Evolutionary conservation across 2,113 vertebrate species (phyloP), one percentile per base, ranked within the genome.

Genomic region (Urocynchramus pylzowi): DNA sequence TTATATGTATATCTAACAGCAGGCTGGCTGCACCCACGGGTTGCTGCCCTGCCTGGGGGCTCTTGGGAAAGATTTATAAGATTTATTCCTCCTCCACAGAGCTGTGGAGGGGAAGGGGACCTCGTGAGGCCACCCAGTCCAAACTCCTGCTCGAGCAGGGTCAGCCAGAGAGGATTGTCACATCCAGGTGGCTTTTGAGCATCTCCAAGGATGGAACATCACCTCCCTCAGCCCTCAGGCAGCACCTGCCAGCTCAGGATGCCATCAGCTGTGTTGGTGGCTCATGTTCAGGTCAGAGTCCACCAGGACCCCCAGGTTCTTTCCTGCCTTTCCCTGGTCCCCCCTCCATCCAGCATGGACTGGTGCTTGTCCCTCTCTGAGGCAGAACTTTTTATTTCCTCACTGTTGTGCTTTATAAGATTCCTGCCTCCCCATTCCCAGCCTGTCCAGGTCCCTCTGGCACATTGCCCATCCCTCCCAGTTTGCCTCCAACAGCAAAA

Each of bases 341-440:
- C n/a, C n/a, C n/a, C n/a, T n/a, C n/a, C n/a, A n/a, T n/a, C n/a
- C n/a, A n/a, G n/a, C n/a, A n/a, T n/a, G n/a, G n/a, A n/a, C n/a
- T n/a, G n/a, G n/a, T n/a, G n/a, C n/a, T n/a, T n/a, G 13, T 20
- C 21, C 28, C 60, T 59, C 41, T 27, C 47, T 45, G 60, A 13
- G 27, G 59, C 52, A 81, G 68, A 31, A 59, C 3, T 20, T 57
- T 50, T 41, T 10, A 13, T 31, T 59, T 89, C 31, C 37, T 81
- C 10, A 6, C 30, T 20, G 50, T 13, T 19, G 37, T 16, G 5
- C 27, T 37, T 13, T 18, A 0, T 13, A 3, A 27, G 8, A n/a
- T 57, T 57, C 27, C 86, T 73, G 22, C 18, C 35, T 49, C 24
- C 30, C 30, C 2, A 0, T 30, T 26, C 75, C n/a, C 76, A 71